These are phyloP conservation scores for Pterostichus madidus DNA, from an alignment of 2,888 invertebrate species.

Conservation along the genomic window DNA sequence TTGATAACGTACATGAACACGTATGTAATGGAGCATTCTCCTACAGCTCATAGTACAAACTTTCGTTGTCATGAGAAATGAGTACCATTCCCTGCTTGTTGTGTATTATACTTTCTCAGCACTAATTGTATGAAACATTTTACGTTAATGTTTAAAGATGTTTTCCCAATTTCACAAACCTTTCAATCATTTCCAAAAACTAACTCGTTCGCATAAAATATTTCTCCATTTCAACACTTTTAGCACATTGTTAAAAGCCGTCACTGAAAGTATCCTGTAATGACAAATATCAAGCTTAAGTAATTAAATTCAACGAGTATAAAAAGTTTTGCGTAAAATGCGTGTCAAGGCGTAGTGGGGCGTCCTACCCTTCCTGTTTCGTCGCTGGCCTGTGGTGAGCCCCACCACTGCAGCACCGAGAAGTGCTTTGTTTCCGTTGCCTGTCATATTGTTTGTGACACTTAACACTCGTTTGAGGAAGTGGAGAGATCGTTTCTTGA, in stretches of 20 bases:
- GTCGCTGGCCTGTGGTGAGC: background rate
- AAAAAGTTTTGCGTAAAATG: conserved; percentile 34
- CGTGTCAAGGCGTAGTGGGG: conserved; percentile 2
- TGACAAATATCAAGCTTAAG: conserved; percentile 40
- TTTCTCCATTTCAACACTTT: too few species aligned
- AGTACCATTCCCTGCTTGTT: too few species aligned
- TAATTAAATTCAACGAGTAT: conserved; percentile 32
- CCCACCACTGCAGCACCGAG: background rate
- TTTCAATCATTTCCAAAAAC: too few species aligned
- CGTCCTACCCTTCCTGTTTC: background rate
- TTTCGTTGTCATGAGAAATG: too few species aligned
- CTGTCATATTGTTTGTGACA: conserved; percentile 67
- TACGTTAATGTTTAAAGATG: too few species aligned
- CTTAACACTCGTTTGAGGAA: conserved; percentile 63
- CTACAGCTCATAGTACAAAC: too few species aligned
- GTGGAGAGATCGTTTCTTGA: conserved; percentile 64
- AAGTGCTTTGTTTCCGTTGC: conserved; percentile 65
- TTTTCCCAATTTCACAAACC: too few species aligned
- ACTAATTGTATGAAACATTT: too few species aligned
- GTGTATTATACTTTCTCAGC: too few species aligned
- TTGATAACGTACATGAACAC: too few species aligned
- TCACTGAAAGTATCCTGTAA: conserved; percentile 9
- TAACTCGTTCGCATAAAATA: too few species aligned
- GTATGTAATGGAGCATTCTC: too few species aligned
- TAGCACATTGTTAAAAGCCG: background rate